Conservation (phyloP, 2,797 vertebrate species). For the Falco naumanni region DNA sequence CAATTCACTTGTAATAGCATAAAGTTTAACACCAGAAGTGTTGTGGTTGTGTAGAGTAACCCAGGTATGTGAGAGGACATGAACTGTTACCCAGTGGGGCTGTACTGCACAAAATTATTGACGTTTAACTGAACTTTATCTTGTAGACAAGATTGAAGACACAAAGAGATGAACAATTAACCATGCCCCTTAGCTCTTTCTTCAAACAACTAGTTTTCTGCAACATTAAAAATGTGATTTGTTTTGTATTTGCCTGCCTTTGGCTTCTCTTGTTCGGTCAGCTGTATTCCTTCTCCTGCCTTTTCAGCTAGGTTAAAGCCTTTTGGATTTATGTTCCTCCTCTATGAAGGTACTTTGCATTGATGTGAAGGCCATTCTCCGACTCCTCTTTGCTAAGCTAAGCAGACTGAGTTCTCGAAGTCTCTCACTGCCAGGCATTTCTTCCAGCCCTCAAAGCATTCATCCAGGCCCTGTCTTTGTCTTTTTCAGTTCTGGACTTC, state of each 20-base stretch:
- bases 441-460: not conserved
- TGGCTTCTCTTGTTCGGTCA: not conserved
- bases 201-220: not conserved
- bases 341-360: not conserved
- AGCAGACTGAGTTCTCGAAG: not conserved
- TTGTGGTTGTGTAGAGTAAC: not conserved
- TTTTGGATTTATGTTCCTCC: not conserved
- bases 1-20: not conserved
- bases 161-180: not conserved
- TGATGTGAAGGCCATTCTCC: not conserved
- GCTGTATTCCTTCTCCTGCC: not conserved
- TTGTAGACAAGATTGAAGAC: not conserved
- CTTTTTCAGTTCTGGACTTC: not conserved
- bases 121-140: not conserved
- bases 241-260: not conserved
- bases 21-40: not conserved
- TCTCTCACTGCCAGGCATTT: not conserved
- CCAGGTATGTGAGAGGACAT: not conserved
- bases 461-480: fast-evolving
- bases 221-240: not conserved
- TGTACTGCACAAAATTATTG: not conserved
- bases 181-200: not conserved
- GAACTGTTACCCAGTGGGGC: not conserved
- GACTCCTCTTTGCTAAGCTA: not conserved
- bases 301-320: not conserved